Percentiles rank a stretch among this genome's conserved stretches.
phyloP scores from a whole-genome alignment of 2,797 vertebrate genomes.

The Lycodopsis pacificus region DNA sequence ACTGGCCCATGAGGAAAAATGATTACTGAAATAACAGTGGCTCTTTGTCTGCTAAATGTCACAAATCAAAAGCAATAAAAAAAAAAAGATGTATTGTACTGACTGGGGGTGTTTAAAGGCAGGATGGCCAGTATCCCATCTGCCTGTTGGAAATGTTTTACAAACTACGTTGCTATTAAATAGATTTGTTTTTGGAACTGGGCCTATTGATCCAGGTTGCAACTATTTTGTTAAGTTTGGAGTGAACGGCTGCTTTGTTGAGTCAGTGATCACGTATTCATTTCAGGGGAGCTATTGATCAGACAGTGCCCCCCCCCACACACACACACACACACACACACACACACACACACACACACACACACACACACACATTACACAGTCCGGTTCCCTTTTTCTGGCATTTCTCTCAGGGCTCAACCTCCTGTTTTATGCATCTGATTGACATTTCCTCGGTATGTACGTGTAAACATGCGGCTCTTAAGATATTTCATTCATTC shows the following conservation, averaged over 20 bases:
- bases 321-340: too few relatives aligned
- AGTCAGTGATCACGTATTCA: slow-evolving; percentile 58
- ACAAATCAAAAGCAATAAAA: slow-evolving; percentile 9
- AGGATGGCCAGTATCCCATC: not conserved
- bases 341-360: not conserved
- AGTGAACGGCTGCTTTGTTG: slow-evolving; percentile 36
- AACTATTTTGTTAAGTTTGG: slow-evolving; percentile 25
- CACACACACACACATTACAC: slow-evolving; percentile 48
- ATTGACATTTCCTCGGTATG: slow-evolving; percentile 79
- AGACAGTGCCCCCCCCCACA: slow-evolving; percentile 22
- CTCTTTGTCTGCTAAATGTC: not conserved
- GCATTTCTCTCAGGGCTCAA: slow-evolving; percentile 73
- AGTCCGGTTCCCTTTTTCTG: slow-evolving; percentile 56
- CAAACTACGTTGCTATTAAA: slow-evolving; percentile 21
- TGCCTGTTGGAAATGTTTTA: slow-evolving; percentile 11
- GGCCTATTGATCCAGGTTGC: slow-evolving; percentile 29
- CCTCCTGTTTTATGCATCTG: slow-evolving; percentile 79
- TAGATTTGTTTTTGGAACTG: slow-evolving; percentile 21
- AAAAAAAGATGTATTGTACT: not conserved
- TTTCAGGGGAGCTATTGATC: slow-evolving; percentile 76
- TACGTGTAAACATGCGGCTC: slow-evolving; percentile 75
- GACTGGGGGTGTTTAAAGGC: not conserved
- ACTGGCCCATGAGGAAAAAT: not conserved
- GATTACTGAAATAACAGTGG: not conserved
- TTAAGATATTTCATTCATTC: slow-evolving; percentile 76